Evolutionary conservation across 2,797 vertebrate species (phyloP).

Genomic region (Chaenodraco wilsoni): DNA sequence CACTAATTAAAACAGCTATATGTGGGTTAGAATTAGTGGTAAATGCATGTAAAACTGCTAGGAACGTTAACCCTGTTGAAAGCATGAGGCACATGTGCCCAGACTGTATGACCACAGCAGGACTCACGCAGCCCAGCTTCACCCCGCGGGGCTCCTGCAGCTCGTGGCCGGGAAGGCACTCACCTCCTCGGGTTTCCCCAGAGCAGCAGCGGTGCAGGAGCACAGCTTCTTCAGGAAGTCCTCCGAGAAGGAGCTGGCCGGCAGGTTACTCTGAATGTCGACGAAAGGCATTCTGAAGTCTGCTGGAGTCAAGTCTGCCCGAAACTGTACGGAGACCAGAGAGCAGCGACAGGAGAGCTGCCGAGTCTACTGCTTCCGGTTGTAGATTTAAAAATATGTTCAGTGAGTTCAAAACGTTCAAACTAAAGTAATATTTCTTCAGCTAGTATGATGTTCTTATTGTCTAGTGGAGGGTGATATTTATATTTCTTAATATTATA

Average conservation of each 20-base stretch:
- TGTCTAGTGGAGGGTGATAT: not conserved
- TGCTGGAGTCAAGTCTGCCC: too few species aligned
- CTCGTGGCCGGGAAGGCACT: slow-evolving; percentile 43
- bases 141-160: too few species aligned
- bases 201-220: slow-evolving; percentile 75
- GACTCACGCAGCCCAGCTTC: too few species aligned
- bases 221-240: slow-evolving; percentile 83
- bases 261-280: slow-evolving; percentile 85
- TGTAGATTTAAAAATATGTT: slow-evolving; percentile 16
- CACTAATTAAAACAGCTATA: too few species aligned
- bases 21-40: too few species aligned
- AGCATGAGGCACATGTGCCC: too few species aligned
- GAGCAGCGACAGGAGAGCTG: rapidly evolving
- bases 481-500: not conserved
- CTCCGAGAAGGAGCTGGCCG: slow-evolving; percentile 76
- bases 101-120: too few species aligned
- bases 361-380: slow-evolving; percentile 8
- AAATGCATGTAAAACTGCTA: too few species aligned
- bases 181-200: slow-evolving; percentile 88
- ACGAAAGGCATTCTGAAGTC: slow-evolving; percentile 85
- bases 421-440: not conserved
- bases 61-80: too few species aligned
- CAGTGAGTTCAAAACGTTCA: not conserved
- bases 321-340: not conserved
- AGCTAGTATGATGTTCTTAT: not conserved